phyloP scores from a whole-genome alignment of 2,888 invertebrate genomes.

The Drosophila tripunctata region DNA sequence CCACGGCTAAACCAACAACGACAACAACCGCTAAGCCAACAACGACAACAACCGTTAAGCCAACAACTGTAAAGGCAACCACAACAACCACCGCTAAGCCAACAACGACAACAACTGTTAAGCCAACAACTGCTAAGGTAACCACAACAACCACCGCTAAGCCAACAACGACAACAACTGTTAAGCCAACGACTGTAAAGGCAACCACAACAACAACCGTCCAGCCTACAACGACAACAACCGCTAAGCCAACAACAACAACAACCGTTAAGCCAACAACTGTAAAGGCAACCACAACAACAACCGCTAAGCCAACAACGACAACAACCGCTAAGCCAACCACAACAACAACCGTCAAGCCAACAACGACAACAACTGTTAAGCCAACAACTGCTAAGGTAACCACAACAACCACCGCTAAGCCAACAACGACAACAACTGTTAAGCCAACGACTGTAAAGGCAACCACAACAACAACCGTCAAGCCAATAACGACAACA shows the following conservation, averaged over 20 bases:
- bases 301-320: background rate
- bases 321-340: background rate
- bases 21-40: background rate
- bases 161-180: background rate
- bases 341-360: background rate
- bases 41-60: background rate
- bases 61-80: background rate
- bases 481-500: background rate
- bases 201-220: background rate
- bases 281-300: background rate
- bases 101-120: background rate
- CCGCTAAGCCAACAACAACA: background rate
- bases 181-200: background rate
- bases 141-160: background rate
- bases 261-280: background rate
- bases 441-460: background rate
- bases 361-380: background rate
- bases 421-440: slow-evolving; percentile 16
- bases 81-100: background rate
- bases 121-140: background rate
- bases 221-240: background rate
- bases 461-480: background rate
- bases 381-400: background rate
- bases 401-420: background rate
- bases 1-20: background rate